phyloP scores from a whole-genome alignment of 2,113 vertebrate genomes.

The Mesembrinibis cayennensis region DNA sequence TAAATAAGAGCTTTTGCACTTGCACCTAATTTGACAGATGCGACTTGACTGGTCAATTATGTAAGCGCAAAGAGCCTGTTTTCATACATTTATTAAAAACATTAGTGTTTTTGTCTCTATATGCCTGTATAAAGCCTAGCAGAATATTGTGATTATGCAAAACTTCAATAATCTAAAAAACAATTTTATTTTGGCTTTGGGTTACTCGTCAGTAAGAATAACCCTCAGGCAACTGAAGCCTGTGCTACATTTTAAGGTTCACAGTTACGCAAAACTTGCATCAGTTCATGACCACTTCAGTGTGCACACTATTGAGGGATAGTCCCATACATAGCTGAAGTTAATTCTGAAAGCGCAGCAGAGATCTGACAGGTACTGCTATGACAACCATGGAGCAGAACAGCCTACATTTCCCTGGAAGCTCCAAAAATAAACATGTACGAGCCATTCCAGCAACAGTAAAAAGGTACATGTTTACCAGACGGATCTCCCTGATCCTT shows the following conservation, averaged over 20 bases:
- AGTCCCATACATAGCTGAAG: not conserved
- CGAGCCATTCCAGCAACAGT: not conserved
- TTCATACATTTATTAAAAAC: not conserved
- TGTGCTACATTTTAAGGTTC: not conserved
- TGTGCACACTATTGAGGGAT: not conserved
- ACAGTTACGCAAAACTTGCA: not conserved
- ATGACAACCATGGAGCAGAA: not conserved
- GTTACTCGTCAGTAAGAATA: not conserved
- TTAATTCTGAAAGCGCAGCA: not conserved
- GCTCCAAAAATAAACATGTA: slow-evolving; percentile 10
- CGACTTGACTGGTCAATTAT: not conserved
- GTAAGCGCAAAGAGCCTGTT: not conserved
- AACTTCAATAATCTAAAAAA: not conserved
- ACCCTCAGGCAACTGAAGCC: not conserved
- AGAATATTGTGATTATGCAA: not conserved
- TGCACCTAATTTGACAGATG: not conserved
- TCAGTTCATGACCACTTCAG: not conserved
- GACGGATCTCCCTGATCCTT: accelerated
- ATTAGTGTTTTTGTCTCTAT: not conserved
- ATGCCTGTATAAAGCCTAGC: not conserved
- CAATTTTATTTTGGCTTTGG: not conserved
- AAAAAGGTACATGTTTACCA: not conserved
- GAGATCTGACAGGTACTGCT: slow-evolving; percentile 45
- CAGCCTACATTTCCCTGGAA: not conserved
- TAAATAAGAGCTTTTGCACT: not conserved